Conservation (phyloP, 1,140 invertebrate species). For the Sarcophaga bullata region DNA sequence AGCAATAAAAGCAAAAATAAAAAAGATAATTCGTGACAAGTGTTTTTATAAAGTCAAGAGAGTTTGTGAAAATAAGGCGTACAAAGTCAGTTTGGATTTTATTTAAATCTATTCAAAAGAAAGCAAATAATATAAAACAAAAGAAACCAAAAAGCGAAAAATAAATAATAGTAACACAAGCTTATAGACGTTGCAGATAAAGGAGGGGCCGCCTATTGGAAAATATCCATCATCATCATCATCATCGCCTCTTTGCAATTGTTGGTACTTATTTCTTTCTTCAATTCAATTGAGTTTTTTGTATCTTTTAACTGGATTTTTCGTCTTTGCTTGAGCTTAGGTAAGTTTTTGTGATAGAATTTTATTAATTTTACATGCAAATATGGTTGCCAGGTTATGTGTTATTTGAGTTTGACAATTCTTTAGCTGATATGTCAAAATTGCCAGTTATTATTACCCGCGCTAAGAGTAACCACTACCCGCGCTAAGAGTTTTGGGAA, state of each 20-base stretch:
- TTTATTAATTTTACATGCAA: neutral
- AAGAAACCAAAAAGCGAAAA: constrained; percentile 6
- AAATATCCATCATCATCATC: constrained; percentile 4
- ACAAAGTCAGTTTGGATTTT: neutral
- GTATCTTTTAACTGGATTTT: neutral
- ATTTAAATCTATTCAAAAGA: no score
- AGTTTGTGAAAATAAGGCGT: neutral
- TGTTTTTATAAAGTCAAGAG: neutral
- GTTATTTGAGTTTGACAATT: neutral
- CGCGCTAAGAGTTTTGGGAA: no score
- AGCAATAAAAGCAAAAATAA: neutral
- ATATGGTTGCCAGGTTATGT: constrained; percentile 20
- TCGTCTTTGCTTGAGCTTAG: constrained; percentile 32
- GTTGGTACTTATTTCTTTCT: neutral
- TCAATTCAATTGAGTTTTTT: constrained; percentile 13
- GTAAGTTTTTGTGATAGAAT: constrained; percentile 8
- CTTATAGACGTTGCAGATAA: constrained; percentile 12
- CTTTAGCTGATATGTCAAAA: no score
- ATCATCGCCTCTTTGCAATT: neutral
- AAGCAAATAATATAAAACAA: neutral
- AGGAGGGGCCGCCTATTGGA: constrained; percentile 6
- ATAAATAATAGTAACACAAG: neutral
- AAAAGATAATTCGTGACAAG: constrained; percentile 4
- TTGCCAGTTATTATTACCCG: no score
- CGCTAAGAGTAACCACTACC: no score